phyloP scores from a whole-genome alignment of 2,888 invertebrate genomes.

The Ischnura elegans region DNA sequence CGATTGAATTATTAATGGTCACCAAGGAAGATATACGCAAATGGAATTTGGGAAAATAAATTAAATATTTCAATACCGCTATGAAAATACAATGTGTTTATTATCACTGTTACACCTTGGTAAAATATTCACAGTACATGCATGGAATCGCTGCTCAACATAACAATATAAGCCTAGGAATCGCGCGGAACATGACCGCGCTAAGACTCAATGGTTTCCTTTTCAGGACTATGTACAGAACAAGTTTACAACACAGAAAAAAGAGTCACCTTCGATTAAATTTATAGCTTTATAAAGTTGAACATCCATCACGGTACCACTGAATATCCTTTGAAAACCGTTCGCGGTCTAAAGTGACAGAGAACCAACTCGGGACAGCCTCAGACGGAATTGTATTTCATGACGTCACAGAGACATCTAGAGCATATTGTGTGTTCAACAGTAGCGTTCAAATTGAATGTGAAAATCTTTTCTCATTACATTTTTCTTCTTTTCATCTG shows the following conservation, averaged over 20 bases:
- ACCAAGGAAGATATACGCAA: too few relatives aligned
- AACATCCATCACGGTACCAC: slow-evolving; percentile 49
- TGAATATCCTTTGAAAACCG: not conserved
- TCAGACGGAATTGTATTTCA: not conserved
- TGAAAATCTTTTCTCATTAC: not conserved
- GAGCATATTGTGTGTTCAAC: not conserved
- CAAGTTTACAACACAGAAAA: slow-evolving; percentile 55
- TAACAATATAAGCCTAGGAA: slow-evolving; percentile 60
- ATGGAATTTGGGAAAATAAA: not conserved
- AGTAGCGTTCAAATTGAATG: not conserved
- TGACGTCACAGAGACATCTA: slow-evolving; percentile 27
- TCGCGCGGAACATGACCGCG: slow-evolving; percentile 39
- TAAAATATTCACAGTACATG: slow-evolving; percentile 66
- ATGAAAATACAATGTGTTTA: slow-evolving; percentile 64
- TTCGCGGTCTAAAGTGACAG: not conserved
- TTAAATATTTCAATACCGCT: slow-evolving; percentile 60
- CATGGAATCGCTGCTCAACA: slow-evolving; percentile 62
- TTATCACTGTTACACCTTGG: slow-evolving; percentile 65
- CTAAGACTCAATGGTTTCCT: slow-evolving; percentile 40
- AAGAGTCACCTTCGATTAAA: slow-evolving; percentile 51
- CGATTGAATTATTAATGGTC: too few relatives aligned
- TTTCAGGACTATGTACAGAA: slow-evolving; percentile 44
- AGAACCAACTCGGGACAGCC: not conserved
- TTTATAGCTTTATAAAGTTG: slow-evolving; percentile 32
- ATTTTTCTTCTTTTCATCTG: not conserved